Base-by-base conservation (phyloP, 2,113 vertebrate species). In the Saguinus imperator region DNA sequence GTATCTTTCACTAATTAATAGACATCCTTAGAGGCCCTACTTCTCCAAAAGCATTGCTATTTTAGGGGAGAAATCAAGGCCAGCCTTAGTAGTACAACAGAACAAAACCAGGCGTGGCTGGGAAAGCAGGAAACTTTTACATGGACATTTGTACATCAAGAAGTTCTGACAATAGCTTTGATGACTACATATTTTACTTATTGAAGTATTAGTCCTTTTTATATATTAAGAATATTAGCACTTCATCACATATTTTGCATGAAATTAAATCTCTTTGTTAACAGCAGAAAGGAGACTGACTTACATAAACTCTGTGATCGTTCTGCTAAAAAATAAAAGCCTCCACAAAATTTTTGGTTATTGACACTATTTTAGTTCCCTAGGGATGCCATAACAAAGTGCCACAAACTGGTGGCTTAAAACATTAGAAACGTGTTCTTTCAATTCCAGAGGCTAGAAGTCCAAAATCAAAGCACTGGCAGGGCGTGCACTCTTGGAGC, bases 151-250 rank as follows among this genome's bases (percentile, higher is more conserved):
- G 68, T 50, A 84, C 79, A 40, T 4, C 37, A 85, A 25, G 20
- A 72, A 79, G 23, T 95, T 86, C 75, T 57, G n/a, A 75, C n/a
- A 52, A 6, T 8, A 45, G 45, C 89, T 86, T 64, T 82, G 66
- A 89, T 70, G 40, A 13, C 52, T 37, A 5, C 29, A 82, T 75
- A 55, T 66, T 92, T 73, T 88, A 83, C 35, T 90, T 61, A 76
- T 14, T 85, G 85, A 87, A 35, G 86, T 70, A 73, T 94, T 73
- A 94, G 37, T 77, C 18, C 12, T 89, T 82, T 87, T 92, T 25
- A 57, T 68, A 68, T 40, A 90, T 82, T 20, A 89, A 72, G 32
- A 80, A 84, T 68, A 61, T 61, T 87, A 76, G 50, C 25, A 72
- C 61, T 73, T 76, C 21, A 75, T 76, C 21, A 75, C 20, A 18